Percentiles rank a stretch among this genome's conserved stretches.
Evolutionary conservation across 2,113 vertebrate genomes (phyloP).

Genomic region (Excalfactoria chinensis): DNA sequence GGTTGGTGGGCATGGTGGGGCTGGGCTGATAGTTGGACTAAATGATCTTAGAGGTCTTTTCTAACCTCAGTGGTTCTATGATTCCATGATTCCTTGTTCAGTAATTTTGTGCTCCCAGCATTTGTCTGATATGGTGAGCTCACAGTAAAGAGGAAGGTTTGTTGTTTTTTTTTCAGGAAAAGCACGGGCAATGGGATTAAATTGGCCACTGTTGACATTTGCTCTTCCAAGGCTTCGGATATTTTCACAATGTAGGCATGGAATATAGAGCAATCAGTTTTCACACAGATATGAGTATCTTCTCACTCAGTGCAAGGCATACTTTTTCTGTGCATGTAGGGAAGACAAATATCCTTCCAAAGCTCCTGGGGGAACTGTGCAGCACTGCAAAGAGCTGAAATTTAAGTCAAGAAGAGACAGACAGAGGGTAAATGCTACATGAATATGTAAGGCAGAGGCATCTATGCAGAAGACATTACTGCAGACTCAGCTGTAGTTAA

Average conservation of each 20-base stretch:
- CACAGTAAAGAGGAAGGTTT: neutral
- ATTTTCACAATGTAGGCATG: neutral
- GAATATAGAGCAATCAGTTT: neutral
- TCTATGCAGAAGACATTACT: neutral
- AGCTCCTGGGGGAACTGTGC: neutral
- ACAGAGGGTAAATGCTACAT: neutral
- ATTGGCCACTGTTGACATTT: neutral
- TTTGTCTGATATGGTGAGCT: neutral
- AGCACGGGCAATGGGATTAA: neutral
- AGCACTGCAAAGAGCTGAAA: neutral
- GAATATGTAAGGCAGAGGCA: conserved; percentile 4
- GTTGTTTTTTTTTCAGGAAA: neutral
- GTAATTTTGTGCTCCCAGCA: neutral
- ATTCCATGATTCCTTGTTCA: neutral
- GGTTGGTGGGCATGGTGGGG: too few species aligned
- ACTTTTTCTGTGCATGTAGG: neutral
- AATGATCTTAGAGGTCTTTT: too few species aligned
- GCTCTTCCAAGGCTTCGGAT: neutral
- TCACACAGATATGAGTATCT: neutral
- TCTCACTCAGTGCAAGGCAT: neutral
- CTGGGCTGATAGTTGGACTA: too few species aligned
- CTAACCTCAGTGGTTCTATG: too few species aligned
- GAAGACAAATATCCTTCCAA: neutral
- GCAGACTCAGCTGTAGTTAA: conserved; percentile 32
- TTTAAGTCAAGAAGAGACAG: neutral